These are phyloP conservation scores for Chaunax sp. DNA, from an alignment of 2,797 vertebrate genomes.

Conservation along the genomic window DNA sequence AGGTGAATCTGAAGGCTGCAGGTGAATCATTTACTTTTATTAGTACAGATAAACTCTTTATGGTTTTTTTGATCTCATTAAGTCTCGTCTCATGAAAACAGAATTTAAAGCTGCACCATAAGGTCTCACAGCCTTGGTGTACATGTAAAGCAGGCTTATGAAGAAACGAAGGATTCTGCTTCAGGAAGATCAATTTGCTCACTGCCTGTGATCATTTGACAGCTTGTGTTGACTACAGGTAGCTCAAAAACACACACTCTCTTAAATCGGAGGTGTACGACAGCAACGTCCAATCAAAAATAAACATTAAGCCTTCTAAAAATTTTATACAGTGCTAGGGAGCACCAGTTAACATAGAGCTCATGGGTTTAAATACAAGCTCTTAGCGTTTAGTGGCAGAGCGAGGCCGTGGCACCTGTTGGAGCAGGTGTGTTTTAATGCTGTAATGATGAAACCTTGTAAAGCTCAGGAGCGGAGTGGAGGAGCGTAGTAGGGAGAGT, in stretches of 20 bases:
- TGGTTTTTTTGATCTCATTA: background rate
- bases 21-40: slow-evolving; percentile 5
- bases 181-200: slow-evolving; percentile 10
- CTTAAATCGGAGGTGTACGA: slow-evolving; percentile 17
- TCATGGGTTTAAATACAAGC: slow-evolving; percentile 51
- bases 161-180: background rate
- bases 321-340: slow-evolving; percentile 34
- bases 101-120: background rate
- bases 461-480: slow-evolving; percentile 61
- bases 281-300: slow-evolving; percentile 36
- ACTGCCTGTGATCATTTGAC: slow-evolving; percentile 19
- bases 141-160: background rate
- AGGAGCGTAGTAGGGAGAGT: slow-evolving; percentile 49
- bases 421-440: slow-evolving; percentile 79
- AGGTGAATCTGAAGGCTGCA: background rate
- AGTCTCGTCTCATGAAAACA: slow-evolving; percentile 2
- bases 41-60: background rate
- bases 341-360: slow-evolving; percentile 46
- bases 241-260: background rate
- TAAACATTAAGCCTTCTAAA: slow-evolving; percentile 50
- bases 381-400: slow-evolving; percentile 57
- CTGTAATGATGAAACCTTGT: slow-evolving; percentile 61
- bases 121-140: background rate
- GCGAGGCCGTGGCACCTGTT: slow-evolving; percentile 33
- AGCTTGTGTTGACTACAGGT: background rate